Base-by-base conservation (phyloP, 2,797 vertebrate genomes). In the Sparidentex hasta region DNA sequence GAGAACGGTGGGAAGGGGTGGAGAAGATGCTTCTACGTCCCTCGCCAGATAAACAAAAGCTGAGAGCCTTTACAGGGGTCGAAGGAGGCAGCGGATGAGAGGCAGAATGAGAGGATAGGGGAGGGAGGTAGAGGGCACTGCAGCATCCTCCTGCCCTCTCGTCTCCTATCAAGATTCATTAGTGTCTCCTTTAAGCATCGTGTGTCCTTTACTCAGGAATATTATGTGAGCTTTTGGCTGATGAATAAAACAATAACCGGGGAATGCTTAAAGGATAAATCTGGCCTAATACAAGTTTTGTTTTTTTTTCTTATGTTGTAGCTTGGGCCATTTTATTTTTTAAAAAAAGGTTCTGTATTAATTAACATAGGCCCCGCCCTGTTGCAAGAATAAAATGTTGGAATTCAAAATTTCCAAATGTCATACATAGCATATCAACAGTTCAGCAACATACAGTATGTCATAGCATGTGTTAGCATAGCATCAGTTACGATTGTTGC, bases 41-140 rank as follows among this genome's bases (percentile, higher is more conserved):
- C 62, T 64, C 70, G 82, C 58, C 83, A 85, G 83, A 90, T 88
- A 87, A 88, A 93, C 83, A 92, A 85, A 85, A 85, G 78, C 82
- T 51, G 38, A 80, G 62, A 77, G 71, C 61, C 64, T 84, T 85
- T 63, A 65, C 33, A 3, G 21, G 73, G 81, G 78, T 87, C 73
- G 38, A 63, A 44, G 0, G 56, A 58, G 63, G 74, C 57, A 73
- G 69, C 8, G 41, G 57, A 80, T 80, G 65, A 76, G 76, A 71
- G 63, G 72, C 52, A 74, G 81, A 62, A 84, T 87, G 54, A 78
- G 79, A 79, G 80, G 44, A 57, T 2, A 29, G 43, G 59, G 71
- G 78, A 82, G 76, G 79, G 84, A 62, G 62, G 61, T 14, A 52
- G 76, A 82, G 74, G 82, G 62, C 81, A 84, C 78, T 71, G 73